Base-by-base conservation (phyloP, 2,113 vertebrate genomes). In the Myrmecophaga tridactyla region DNA sequence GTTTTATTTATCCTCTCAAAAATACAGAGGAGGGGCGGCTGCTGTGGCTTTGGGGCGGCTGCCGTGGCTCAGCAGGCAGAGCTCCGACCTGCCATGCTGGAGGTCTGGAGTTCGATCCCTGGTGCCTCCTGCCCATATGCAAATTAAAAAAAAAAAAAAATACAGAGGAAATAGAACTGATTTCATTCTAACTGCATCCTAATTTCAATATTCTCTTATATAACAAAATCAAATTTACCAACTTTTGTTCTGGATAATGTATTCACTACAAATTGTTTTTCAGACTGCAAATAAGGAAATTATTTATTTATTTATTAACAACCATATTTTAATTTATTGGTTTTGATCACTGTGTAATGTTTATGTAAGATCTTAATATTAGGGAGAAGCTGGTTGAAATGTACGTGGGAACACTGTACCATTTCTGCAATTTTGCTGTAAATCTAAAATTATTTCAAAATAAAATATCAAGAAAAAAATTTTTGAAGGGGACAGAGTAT, bases 241-340 rank as follows among this genome's bases (percentile, higher is more conserved):
- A 69, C 48, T 48, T 93, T 20, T 84, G 51, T 21, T 87, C 80
- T 72, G n/a, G 21, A 94, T 58, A 89, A 36, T 18, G 80, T 95
- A 80, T 85, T 62, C 75, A 93, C 53, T 67, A 89, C n/a, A 67
- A 41, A 70, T 20, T 51, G 43, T 77, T 94, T 95, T 84, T 73
- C 76, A 94, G 90, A 78, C 4, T 60, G 41, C 1, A 8, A 3
- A 75, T 36, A 41, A 89, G 63, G 83, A 91, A 91, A 70, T 56
- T 29, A 90, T n/a, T n/a, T n/a, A 95, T 67, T 88, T 73, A 62
- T 46, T 34, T n/a, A 23, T 13, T 73, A 94, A 83, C 36, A 91
- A 36, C 9, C 9, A 34, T 8, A 8, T 75, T 72, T 90, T 72
- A 56, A 18, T 14, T 25, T 85, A 17, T 63, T 86, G 18, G 63